Percentiles rank a stretch among this genome's conserved stretches.
These are phyloP conservation scores for Frankliniella intonsa DNA, from an alignment of 2,888 invertebrate species.

Conservation along the genomic window DNA sequence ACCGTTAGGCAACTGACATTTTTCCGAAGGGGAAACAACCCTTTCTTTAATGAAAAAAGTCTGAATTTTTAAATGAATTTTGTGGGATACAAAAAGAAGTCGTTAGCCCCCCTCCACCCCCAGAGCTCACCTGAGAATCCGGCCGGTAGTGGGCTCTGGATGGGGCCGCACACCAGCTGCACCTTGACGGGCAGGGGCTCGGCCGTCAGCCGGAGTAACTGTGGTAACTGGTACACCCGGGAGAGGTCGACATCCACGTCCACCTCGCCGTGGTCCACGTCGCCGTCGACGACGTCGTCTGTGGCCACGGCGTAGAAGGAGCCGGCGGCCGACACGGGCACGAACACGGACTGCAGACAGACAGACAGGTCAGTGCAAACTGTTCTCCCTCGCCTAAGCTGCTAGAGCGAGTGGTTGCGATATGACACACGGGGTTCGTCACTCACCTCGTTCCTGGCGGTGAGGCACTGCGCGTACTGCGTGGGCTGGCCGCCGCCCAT, in stretches of 20 bases:
- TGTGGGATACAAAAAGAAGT: background rate
- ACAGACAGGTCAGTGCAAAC: background rate
- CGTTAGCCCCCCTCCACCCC: background rate
- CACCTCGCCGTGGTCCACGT: conserved; percentile 39
- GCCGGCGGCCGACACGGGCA: conserved; percentile 51
- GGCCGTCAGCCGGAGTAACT: conserved; percentile 47
- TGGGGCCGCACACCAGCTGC: conserved; percentile 47
- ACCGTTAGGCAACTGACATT: conserved; percentile 10
- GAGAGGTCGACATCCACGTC: conserved; percentile 45
- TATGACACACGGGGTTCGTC: background rate
- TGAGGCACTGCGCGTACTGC: conserved; percentile 52
- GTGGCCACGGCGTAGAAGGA: conserved; percentile 53
- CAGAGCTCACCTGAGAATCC: conserved; percentile 46
- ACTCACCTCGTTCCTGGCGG: conserved; percentile 46
- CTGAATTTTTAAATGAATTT: no score
- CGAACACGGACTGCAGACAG: conserved; percentile 47
- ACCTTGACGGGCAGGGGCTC: conserved; percentile 51
- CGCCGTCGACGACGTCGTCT: conserved; percentile 43
- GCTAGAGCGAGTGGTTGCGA: no score
- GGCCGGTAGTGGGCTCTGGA: conserved; percentile 4
- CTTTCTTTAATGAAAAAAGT: no score
- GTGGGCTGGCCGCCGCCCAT: conserved; percentile 41
- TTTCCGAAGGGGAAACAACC: no score
- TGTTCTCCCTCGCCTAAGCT: background rate
- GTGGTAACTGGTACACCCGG: conserved; percentile 50